phyloP scores from a whole-genome alignment of 2,113 vertebrate species.

The Mesocricetus auratus region DNA sequence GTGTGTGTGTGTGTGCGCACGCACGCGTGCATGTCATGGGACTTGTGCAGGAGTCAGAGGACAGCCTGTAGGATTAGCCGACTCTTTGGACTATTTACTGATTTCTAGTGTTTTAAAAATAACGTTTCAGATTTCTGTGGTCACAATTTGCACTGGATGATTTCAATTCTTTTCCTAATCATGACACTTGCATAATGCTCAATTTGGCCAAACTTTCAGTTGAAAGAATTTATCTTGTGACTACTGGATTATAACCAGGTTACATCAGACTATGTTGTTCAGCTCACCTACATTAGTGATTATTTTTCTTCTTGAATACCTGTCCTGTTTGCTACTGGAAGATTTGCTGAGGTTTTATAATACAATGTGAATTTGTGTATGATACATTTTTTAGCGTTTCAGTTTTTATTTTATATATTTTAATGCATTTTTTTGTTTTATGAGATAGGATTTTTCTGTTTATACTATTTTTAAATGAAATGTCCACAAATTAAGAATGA shows the following conservation, averaged over 20 bases:
- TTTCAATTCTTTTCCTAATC: conserved; percentile 47
- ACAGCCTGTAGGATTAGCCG: neutral
- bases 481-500: conserved; percentile 28
- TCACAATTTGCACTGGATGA: neutral
- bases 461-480: conserved; percentile 31
- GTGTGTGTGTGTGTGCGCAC: neutral
- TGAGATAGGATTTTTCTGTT: neutral
- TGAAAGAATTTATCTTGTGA: neutral
- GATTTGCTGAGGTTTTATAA: conserved; percentile 14
- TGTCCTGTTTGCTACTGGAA: neutral
- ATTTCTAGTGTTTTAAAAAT: neutral
- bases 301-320: neutral
- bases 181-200: conserved; percentile 12
- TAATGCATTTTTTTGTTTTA: neutral
- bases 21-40: too few relatives aligned
- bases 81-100: neutral
- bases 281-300: neutral
- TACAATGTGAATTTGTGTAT: neutral
- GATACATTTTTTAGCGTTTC: neutral
- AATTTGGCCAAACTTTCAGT: neutral
- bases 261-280: neutral
- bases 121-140: conserved; percentile 41
- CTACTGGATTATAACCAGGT: neutral
- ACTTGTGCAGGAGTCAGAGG: neutral
- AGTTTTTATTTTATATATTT: conserved; percentile 57